These are phyloP conservation scores for Phylloscopus trochiloides DNA, from an alignment of 2,113 vertebrate species.

Conservation along the genomic window DNA sequence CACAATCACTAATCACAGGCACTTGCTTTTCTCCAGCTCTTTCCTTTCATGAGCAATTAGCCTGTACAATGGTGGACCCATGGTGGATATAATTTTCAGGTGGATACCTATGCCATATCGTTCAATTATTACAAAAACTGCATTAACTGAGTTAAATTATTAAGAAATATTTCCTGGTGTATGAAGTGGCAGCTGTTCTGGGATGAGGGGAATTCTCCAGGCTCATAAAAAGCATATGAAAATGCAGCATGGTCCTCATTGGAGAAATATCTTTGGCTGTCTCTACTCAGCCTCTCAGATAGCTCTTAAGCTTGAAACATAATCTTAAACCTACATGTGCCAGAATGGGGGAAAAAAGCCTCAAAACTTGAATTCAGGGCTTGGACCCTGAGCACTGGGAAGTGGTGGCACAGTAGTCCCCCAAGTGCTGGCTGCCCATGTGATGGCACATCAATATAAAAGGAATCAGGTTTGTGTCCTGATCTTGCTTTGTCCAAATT, in stretches of 20 bases:
- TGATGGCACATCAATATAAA: not conserved
- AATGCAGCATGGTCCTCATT: not conserved
- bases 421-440: not conserved
- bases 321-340: not conserved
- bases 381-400: not conserved
- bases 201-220: not conserved
- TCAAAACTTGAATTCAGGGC: not conserved
- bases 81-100: not conserved
- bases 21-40: not conserved
- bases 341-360: not conserved
- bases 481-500: not conserved
- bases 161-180: not conserved
- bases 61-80: not conserved
- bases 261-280: not conserved
- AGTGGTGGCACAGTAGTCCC: not conserved
- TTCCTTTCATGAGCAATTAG: not conserved
- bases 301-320: not conserved
- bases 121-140: conserved; percentile 1
- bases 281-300: not conserved
- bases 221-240: not conserved
- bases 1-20: not conserved
- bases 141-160: not conserved
- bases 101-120: not conserved
- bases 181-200: not conserved
- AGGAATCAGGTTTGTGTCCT: not conserved